Conservation (phyloP, 1,140 invertebrate species). For the Penaeus vannamei region DNA sequence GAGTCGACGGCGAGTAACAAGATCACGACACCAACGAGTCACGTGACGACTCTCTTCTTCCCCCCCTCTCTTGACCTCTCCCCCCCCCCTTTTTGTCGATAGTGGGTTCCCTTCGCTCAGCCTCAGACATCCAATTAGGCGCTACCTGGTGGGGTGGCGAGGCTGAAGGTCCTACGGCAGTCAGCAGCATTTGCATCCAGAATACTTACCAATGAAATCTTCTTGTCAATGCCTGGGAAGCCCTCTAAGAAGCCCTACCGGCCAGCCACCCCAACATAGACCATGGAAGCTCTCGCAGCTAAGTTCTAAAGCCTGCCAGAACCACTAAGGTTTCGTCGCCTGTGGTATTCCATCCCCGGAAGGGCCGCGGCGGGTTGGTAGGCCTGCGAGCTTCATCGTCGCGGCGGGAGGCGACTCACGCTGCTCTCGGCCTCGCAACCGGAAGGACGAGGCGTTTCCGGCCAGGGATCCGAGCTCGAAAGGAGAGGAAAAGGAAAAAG, state of each 20-base stretch:
- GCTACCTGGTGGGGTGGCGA: not conserved
- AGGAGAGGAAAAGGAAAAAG: too few species aligned
- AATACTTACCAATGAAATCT: conserved; percentile 51
- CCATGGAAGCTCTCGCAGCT: conserved; percentile 19
- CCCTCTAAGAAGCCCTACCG: conserved; percentile 48
- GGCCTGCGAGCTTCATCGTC: too few species aligned
- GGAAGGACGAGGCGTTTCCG: too few species aligned
- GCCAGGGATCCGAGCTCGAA: too few species aligned
- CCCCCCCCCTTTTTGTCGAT: conserved; percentile 5
- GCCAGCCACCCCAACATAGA: conserved; percentile 35
- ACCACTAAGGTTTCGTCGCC: conserved; percentile 39
- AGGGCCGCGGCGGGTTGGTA: too few species aligned
- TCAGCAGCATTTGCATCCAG: conserved; percentile 39
- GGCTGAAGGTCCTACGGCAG: not conserved
- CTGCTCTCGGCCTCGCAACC: too few species aligned
- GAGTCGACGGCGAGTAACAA: conserved; percentile 35
- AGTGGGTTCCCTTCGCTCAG: not conserved
- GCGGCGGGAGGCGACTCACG: too few species aligned
- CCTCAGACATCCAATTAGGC: conserved; percentile 54
- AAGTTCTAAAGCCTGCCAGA: conserved; percentile 36
- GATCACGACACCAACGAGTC: conserved; percentile 40
- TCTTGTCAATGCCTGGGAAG: conserved; percentile 47
- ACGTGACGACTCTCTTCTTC: conserved; percentile 32
- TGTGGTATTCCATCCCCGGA: not conserved
- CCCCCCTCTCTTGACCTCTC: not conserved